Conservation (phyloP, 2,113 vertebrate genomes). For the Anolis sagrei region DNA sequence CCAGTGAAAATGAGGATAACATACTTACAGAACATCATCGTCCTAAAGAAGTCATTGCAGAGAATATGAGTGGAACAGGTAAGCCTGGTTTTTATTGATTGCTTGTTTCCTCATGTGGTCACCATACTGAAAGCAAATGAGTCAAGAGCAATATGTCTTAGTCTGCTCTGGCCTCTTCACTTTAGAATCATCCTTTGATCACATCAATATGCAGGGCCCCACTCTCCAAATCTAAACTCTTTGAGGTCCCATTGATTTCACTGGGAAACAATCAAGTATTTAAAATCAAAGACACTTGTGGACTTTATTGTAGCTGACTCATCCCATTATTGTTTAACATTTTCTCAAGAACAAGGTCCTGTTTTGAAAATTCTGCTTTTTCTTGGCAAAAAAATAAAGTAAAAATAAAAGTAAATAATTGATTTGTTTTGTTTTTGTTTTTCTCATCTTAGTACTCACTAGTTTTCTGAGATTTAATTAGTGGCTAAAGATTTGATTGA, state of each 20-base stretch:
- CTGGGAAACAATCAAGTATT: not conserved
- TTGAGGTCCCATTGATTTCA: not conserved
- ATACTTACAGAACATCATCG: constrained; percentile 36
- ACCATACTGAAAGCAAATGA: not conserved
- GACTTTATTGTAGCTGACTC: not conserved
- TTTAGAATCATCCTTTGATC: not conserved
- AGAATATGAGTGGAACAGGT: constrained; percentile 74
- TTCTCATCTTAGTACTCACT: not conserved
- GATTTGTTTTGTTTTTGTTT: not conserved
- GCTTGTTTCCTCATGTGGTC: not conserved
- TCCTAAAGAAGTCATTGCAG: constrained; percentile 51
- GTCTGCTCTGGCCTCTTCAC: not conserved
- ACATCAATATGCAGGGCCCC: not conserved
- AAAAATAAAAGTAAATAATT: not conserved
- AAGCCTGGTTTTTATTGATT: constrained; percentile 30
- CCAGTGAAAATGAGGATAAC: constrained; percentile 37
- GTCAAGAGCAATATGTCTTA: not conserved
- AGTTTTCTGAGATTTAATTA: not conserved
- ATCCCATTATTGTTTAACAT: not conserved
- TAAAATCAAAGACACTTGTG: not conserved
- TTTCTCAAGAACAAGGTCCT: not conserved
- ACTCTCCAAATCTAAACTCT: not conserved
- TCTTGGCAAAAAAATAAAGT: not conserved
- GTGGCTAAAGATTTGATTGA: not conserved
- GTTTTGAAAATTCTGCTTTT: not conserved